These are phyloP conservation scores for Archivesica marissinica DNA, from an alignment of 1,140 invertebrate species.

Conservation along the genomic window DNA sequence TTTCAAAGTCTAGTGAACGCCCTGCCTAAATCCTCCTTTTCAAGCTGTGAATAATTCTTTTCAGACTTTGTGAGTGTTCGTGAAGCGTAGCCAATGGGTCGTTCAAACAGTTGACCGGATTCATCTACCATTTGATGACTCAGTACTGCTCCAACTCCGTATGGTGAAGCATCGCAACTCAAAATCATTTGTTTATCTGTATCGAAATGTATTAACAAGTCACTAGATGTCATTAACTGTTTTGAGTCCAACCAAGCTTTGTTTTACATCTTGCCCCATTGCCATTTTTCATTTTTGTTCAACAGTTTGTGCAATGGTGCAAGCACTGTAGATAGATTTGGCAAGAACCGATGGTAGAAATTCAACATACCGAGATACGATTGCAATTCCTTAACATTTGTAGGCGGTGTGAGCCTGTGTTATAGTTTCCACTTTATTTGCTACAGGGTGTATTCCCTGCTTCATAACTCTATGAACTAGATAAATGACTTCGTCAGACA, in stretches of 20 bases:
- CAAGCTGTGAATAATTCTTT: constrained; percentile 82
- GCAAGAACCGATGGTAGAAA: constrained; percentile 56
- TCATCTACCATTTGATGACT: constrained; percentile 56
- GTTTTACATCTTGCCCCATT: not conserved
- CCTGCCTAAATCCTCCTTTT: constrained; percentile 83
- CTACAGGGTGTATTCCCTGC: constrained; percentile 64
- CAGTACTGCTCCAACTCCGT: constrained; percentile 67
- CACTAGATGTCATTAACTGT: not conserved
- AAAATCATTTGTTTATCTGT: constrained; percentile 3
- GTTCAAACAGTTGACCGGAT: too few relatives aligned
- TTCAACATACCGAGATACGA: constrained; percentile 58
- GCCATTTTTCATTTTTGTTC: constrained; percentile 14
- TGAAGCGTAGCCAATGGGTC: constrained; percentile 23
- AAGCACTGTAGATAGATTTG: constrained; percentile 48
- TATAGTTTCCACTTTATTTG: constrained; percentile 74
- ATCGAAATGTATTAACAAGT: constrained; percentile 17
- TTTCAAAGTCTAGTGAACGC: too few relatives aligned
- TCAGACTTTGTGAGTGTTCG: constrained; percentile 64
- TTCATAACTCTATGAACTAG: constrained; percentile 78
- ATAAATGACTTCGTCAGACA: constrained; percentile 71
- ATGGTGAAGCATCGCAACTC: constrained; percentile 54
- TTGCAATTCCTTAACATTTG: constrained; percentile 44
- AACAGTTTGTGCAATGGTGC: constrained; percentile 37
- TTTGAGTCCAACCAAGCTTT: constrained; percentile 1
- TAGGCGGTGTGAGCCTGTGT: constrained; percentile 63